Evolutionary conservation across 2,888 invertebrate species (phyloP).

Genomic region (Drosophila basisetae): DNA sequence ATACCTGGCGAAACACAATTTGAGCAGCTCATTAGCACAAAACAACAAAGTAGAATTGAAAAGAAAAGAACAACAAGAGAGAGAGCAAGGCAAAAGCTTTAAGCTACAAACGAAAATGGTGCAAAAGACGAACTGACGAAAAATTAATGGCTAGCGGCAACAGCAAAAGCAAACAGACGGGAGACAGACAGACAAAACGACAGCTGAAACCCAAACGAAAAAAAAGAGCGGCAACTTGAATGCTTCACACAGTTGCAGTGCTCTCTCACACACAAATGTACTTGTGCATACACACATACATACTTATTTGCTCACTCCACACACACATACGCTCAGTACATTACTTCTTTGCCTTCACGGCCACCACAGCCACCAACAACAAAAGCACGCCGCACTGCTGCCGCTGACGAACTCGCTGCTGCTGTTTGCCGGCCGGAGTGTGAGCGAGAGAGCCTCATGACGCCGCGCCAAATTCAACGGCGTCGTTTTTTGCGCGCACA

Average conservation of each 20-base stretch:
- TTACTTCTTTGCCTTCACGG: conserved; percentile 63
- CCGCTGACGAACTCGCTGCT: conserved; percentile 51
- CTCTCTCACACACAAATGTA: conserved; percentile 28
- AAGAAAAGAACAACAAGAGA: conserved; percentile 25
- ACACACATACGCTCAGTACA: conserved; percentile 40
- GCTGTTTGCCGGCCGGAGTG: conserved; percentile 75
- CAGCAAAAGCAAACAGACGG: conserved; percentile 60
- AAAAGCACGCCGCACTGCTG: conserved; percentile 43
- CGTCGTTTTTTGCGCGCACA: conserved; percentile 77
- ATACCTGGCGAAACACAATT: conserved; percentile 51
- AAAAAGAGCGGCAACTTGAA: conserved; percentile 76
- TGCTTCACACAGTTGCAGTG: conserved; percentile 57
- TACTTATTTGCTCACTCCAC: conserved; percentile 71
- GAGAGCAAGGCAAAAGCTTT: conserved; percentile 48
- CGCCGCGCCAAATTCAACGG: conserved; percentile 80
- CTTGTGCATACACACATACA: conserved; percentile 33
- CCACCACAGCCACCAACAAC: conserved; percentile 41
- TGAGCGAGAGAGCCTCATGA: conserved; percentile 72
- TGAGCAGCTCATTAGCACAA: conserved; percentile 59
- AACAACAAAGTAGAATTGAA: conserved; percentile 1
- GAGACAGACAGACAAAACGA: conserved; percentile 55
- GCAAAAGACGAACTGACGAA: conserved; percentile 46
- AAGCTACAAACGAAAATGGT: conserved; percentile 56
- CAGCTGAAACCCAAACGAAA: conserved; percentile 59
- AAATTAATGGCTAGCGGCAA: conserved; percentile 55